A percentile compares a stretch with the other conserved stretches of the same genome.
Conservation (phyloP, 2,888 invertebrate genomes). For the Ypsolopha sequella region DNA sequence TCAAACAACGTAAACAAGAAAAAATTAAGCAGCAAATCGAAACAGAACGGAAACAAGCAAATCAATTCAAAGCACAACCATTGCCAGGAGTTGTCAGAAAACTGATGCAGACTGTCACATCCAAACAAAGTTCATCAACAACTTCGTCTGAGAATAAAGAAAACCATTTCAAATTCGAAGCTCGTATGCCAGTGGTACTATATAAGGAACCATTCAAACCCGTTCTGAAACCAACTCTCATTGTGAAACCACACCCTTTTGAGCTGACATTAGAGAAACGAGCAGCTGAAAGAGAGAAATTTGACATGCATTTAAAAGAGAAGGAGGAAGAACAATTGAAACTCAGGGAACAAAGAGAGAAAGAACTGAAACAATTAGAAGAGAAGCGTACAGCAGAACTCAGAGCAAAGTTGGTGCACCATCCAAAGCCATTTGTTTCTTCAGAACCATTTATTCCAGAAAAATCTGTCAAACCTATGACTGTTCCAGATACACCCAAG, state of each 20-base stretch:
- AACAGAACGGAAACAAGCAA: conserved; percentile 69
- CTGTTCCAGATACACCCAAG: conserved; percentile 75
- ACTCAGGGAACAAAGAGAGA: conserved; percentile 39
- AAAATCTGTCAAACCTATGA: conserved; percentile 65
- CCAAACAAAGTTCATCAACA: conserved; percentile 30
- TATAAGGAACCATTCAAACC: conserved; percentile 76
- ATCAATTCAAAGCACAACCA: conserved; percentile 79
- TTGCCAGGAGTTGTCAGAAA: conserved; percentile 66
- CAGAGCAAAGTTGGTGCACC: conserved; percentile 71
- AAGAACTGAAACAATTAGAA: conserved; percentile 48
- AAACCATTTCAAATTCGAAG: conserved; percentile 69
- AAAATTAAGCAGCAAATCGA: conserved; percentile 71
- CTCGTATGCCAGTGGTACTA: conserved; percentile 72
- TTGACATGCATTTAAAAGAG: conserved; percentile 66
- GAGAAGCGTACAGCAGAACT: conserved; percentile 60
- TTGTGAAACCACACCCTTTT: conserved; percentile 63
- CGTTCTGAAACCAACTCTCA: conserved; percentile 49
- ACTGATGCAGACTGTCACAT: conserved; percentile 34
- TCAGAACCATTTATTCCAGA: conserved; percentile 60
- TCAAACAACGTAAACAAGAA: conserved; percentile 70
- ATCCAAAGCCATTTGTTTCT: conserved; percentile 73
- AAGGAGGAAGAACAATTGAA: conserved; percentile 65
- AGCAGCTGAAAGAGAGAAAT: conserved; percentile 72
- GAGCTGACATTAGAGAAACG: conserved; percentile 74
- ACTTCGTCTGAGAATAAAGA: conserved; percentile 57